Evolutionary conservation across 1,140 invertebrate genomes (phyloP).

Genomic region (Lepidurus apus): DNA sequence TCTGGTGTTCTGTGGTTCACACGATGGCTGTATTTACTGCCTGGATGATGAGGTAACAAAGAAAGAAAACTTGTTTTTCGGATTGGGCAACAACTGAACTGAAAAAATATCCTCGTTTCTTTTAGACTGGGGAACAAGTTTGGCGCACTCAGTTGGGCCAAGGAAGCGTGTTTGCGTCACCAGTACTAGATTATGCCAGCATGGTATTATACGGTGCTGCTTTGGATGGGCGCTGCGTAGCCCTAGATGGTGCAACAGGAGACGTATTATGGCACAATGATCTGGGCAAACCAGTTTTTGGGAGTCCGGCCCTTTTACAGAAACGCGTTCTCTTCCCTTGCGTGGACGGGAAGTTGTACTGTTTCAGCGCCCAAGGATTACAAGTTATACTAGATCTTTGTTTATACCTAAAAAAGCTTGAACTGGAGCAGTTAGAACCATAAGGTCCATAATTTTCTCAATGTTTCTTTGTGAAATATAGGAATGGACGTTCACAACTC

Average conservation of each 20-base stretch:
- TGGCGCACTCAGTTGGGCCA: slow-evolving; percentile 48
- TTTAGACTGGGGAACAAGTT: slow-evolving; percentile 44
- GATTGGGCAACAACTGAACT: not conserved
- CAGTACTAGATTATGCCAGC: slow-evolving; percentile 47
- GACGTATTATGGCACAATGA: slow-evolving; percentile 49
- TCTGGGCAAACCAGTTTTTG: slow-evolving; percentile 57
- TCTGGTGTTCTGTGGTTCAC: slow-evolving; percentile 59
- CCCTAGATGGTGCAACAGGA: slow-evolving; percentile 47
- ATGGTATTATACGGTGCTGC: slow-evolving; percentile 51
- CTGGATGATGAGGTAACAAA: slow-evolving; percentile 52
- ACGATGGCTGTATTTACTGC: slow-evolving; percentile 59
- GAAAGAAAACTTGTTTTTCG: slow-evolving; percentile 33
- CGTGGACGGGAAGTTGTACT: slow-evolving; percentile 54
- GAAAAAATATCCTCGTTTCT: slow-evolving; percentile 33
- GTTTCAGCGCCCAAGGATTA: slow-evolving; percentile 45
- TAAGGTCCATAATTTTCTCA: too few relatives aligned
- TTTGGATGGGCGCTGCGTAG: slow-evolving; percentile 54
- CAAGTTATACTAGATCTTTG: slow-evolving; percentile 42
- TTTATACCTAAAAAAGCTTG: slow-evolving; percentile 25
- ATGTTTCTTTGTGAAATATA: slow-evolving; percentile 42
- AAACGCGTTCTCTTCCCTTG: slow-evolving; percentile 50
- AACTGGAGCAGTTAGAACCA: not conserved
- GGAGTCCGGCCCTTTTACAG: slow-evolving; percentile 51
- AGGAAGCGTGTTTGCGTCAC: slow-evolving; percentile 57
- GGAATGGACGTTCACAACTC: slow-evolving; percentile 54